Evolutionary conservation across 2,113 vertebrate species (phyloP).

Genomic region (Grammomys surdaster): DNA sequence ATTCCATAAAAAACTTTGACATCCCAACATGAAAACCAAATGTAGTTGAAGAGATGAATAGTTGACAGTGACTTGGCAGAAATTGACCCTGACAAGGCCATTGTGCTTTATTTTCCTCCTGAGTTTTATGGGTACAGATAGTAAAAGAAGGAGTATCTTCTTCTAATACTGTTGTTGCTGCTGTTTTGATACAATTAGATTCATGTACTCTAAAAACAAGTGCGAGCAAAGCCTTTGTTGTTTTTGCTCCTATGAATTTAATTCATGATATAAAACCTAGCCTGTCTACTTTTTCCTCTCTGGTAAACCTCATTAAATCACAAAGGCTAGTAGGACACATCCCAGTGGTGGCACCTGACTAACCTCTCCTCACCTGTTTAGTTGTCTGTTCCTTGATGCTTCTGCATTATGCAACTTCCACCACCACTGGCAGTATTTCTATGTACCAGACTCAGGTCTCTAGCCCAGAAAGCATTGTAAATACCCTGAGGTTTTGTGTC

Average conservation of each 20-base stretch:
- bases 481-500: not conserved
- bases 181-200: constrained; percentile 32
- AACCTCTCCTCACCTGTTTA: constrained; percentile 45
- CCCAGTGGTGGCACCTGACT: not conserved
- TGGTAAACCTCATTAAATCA: constrained; percentile 48
- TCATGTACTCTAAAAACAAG: not conserved
- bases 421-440: not conserved
- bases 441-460: constrained; percentile 47
- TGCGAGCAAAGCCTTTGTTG: not conserved
- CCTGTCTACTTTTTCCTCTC: not conserved
- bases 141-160: not conserved
- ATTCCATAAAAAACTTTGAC: not conserved
- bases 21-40: not conserved
- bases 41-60: not conserved
- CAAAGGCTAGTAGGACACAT: not conserved
- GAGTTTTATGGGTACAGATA: not conserved
- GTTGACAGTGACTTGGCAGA: not conserved
- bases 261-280: not conserved
- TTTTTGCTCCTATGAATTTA: constrained; percentile 50
- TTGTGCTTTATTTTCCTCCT: not conserved
- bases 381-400: not conserved
- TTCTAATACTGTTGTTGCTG: not conserved
- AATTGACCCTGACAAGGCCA: not conserved
- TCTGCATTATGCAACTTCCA: not conserved
- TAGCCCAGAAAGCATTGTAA: constrained; percentile 10